Base-by-base conservation (phyloP, 2,113 vertebrate species). In the Neofelis nebulosa region DNA sequence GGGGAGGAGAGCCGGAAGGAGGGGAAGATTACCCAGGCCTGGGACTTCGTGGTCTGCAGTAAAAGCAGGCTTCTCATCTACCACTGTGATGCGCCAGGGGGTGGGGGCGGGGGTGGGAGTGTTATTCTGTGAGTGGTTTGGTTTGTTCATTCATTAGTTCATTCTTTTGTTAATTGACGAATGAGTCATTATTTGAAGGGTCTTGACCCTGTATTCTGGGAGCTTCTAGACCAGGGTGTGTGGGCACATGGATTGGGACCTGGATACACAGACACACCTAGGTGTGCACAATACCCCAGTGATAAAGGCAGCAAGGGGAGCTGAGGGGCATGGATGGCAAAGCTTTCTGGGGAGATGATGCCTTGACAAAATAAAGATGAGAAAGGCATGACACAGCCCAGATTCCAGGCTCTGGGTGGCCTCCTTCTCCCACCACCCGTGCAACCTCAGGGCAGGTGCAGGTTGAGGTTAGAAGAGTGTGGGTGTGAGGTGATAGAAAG, bases 21-120 rank as follows among this genome's bases (percentile, higher is more conserved):
- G 31, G 41, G 61, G 82, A 21, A 57, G 25, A n/a, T 7, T 2
- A 38, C n/a, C 55, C 3, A 14, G 21, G 2, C 4, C 55, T 12
- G 31, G 41, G 36, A 25, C 68, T 23, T 23, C 18, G 15, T 8
- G 45, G 73, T 31, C 82, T 86, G 52, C 71, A 31, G 4, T 3
- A 78, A 83, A 23, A 78, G 68, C 45, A 38, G 45, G 21, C 52
- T 55, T 66, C 27, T 41, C 61, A 18, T 89, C 16, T 61, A 16
- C 61, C 57, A 21, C 36, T 4, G 1, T 10, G 61, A 36, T 16
- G 90, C 41, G 16, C 23, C 4, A 23, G 25, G 52, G 33, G 0
- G 0, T 2, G 0, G 21, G 65, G 0, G 0, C 3, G 0, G 21
- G 65, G 5, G 2, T 29, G 29, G 21, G 61, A 63, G 4, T 14